Conservation (phyloP, 2,797 vertebrate species). For the Echeneis naucrates region DNA sequence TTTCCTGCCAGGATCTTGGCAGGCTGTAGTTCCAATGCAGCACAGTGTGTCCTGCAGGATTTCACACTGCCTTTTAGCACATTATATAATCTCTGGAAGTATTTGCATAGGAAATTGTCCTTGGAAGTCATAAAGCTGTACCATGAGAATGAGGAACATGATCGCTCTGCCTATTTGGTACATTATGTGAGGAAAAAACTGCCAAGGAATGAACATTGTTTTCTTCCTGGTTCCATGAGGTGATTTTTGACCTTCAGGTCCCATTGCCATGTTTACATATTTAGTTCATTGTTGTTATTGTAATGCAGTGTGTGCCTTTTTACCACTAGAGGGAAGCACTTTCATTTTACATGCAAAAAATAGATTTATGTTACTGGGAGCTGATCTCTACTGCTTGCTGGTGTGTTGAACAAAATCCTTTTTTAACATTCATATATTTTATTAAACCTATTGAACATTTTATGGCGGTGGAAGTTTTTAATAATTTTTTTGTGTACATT, state of each 20-base stretch:
- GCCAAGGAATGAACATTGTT: neutral
- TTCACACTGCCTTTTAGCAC: slow-evolving; percentile 19
- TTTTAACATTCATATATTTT: neutral
- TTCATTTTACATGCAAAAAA: slow-evolving; percentile 2
- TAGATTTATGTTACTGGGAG: neutral
- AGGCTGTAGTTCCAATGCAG: slow-evolving; percentile 21
- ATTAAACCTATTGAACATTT: slow-evolving; percentile 9
- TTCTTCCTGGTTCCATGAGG: slow-evolving; percentile 24
- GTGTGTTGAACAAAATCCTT: neutral
- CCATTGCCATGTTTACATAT: slow-evolving; percentile 4
- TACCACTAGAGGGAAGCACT: slow-evolving; percentile 70
- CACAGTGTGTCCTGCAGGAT: slow-evolving; percentile 36
- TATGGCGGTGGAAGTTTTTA: slow-evolving; percentile 1
- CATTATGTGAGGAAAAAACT: neutral
- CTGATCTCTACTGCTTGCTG: neutral
- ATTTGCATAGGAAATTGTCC: slow-evolving; percentile 66
- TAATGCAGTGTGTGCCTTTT: neutral
- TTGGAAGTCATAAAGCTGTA: neutral
- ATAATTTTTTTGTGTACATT: neutral
- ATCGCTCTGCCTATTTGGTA: neutral
- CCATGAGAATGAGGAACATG: neutral
- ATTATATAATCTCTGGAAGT: slow-evolving; percentile 19
- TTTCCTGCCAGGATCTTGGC: slow-evolving; percentile 52
- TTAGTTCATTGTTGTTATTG: neutral
- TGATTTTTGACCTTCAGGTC: neutral